phyloP scores from a whole-genome alignment of 35 echinoderm and acorn worm genomes.

The Apostichopus parvimensis region DNA sequence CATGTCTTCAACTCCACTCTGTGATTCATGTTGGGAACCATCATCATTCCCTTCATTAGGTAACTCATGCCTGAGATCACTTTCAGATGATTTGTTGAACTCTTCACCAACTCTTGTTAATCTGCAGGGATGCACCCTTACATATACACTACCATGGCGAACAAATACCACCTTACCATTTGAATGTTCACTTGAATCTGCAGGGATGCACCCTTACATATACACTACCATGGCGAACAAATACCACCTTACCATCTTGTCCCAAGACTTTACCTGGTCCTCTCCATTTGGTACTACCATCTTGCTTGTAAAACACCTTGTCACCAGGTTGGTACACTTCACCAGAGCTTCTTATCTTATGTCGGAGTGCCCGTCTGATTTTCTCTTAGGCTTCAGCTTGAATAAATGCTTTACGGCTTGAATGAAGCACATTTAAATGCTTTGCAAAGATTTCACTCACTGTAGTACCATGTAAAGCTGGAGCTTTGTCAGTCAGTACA shows the following conservation, averaged over 20 bases:
- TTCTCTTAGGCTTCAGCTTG: slow-evolving; percentile 48
- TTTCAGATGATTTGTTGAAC: not conserved
- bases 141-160: not conserved
- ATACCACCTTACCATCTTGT: slow-evolving; percentile 28
- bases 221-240: not conserved
- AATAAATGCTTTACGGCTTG: slow-evolving; percentile 20
- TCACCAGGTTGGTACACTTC: slow-evolving; percentile 42
- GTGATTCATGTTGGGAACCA: not conserved
- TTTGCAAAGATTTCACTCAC: not conserved
- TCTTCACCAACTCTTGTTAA: too few relatives aligned
- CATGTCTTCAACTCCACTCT: not conserved
- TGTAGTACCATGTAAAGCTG: slow-evolving; percentile 43
- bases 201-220: too few relatives aligned
- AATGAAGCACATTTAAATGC: slow-evolving; percentile 48
- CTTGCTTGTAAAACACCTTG: slow-evolving; percentile 45
- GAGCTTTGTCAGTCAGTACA: slow-evolving; percentile 11
- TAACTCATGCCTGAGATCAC: not conserved
- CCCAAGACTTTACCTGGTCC: slow-evolving; percentile 29
- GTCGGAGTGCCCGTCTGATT: slow-evolving; percentile 37
- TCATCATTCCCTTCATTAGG: not conserved
- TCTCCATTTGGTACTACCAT: slow-evolving; percentile 5
- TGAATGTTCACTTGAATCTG: too few relatives aligned
- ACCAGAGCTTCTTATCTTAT: slow-evolving; percentile 23
- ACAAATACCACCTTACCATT: too few relatives aligned
- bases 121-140: too few relatives aligned